A percentile compares a stretch with the other conserved stretches of the same genome.
These are phyloP conservation scores for Cephus sareptanus DNA, from an alignment of 2,888 invertebrate genomes.

Conservation along the genomic window DNA sequence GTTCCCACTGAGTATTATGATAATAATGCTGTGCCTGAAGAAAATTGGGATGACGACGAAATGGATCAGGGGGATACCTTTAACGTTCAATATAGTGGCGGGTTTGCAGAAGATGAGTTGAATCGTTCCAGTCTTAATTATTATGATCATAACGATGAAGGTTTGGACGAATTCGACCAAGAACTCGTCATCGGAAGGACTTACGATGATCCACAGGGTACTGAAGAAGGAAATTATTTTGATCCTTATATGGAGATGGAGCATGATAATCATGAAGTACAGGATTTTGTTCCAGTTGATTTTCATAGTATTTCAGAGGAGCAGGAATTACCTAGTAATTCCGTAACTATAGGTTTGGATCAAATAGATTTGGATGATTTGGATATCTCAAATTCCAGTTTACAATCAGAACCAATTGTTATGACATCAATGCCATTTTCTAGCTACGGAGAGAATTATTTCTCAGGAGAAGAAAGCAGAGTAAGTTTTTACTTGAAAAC, in stretches of 20 bases:
- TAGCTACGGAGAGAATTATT: conserved; percentile 23
- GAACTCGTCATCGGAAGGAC: neutral
- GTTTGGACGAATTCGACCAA: neutral
- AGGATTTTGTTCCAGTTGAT: neutral
- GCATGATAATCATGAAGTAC: neutral
- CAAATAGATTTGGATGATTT: conserved; percentile 23
- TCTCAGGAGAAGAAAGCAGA: neutral
- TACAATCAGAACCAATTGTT: conserved; percentile 17
- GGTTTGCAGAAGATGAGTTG: neutral
- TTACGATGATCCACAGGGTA: neutral
- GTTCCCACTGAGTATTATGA: conserved; percentile 3
- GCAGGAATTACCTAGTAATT: conserved; percentile 12
- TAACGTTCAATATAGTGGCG: neutral
- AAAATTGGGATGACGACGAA: conserved; percentile 28
- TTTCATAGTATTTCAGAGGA: neutral
- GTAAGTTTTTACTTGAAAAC: neutral
- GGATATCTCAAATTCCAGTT: conserved; percentile 19
- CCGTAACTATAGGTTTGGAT: conserved; percentile 20
- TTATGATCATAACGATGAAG: neutral
- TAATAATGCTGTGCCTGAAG: conserved; percentile 12
- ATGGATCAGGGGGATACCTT: conserved; percentile 29
- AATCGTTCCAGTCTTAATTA: neutral
- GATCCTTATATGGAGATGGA: conserved; percentile 1
- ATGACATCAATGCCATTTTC: conserved; percentile 21
- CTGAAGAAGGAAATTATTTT: neutral